A percentile compares a stretch with the other conserved stretches of the same genome.
These are phyloP conservation scores for Tromatobia lineatoria DNA, from an alignment of 2,888 invertebrate species.

Conservation along the genomic window DNA sequence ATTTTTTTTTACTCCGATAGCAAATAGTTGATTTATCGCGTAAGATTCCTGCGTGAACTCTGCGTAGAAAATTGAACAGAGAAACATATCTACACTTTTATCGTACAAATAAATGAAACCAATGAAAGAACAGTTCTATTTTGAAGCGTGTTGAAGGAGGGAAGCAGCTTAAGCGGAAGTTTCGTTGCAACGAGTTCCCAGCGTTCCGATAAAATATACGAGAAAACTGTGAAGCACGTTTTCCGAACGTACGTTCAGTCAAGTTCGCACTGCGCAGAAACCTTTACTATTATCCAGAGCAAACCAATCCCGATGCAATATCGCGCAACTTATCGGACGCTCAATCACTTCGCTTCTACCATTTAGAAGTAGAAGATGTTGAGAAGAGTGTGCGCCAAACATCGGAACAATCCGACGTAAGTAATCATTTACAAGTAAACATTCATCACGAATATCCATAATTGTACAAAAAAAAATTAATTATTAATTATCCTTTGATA, in stretches of 20 bases:
- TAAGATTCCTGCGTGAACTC: slow-evolving; percentile 17
- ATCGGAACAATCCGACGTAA: slow-evolving; percentile 43
- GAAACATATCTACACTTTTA: slow-evolving; percentile 62
- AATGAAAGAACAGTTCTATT: slow-evolving; percentile 29
- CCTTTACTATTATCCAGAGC: neutral
- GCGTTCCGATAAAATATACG: neutral
- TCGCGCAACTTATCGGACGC: neutral
- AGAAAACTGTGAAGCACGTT: slow-evolving; percentile 15
- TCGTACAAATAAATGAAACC: slow-evolving; percentile 64
- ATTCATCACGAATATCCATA: neutral
- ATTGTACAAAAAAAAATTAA: neutral
- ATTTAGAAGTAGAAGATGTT: slow-evolving; percentile 34
- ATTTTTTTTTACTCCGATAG: neutral
- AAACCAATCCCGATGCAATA: neutral
- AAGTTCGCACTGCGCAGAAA: slow-evolving; percentile 45
- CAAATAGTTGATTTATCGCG: slow-evolving; percentile 8
- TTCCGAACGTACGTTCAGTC: neutral
- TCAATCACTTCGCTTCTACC: slow-evolving; percentile 37
- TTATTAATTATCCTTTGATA: neutral
- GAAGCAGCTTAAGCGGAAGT: neutral
- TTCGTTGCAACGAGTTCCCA: neutral
- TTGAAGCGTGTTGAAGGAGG: neutral
- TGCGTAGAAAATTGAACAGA: slow-evolving; percentile 38
- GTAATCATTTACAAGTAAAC: slow-evolving; percentile 22
- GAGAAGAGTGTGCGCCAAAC: slow-evolving; percentile 21